These are phyloP conservation scores for Phortica variegata DNA, from an alignment of 1,140 invertebrate species.

Conservation along the genomic window DNA sequence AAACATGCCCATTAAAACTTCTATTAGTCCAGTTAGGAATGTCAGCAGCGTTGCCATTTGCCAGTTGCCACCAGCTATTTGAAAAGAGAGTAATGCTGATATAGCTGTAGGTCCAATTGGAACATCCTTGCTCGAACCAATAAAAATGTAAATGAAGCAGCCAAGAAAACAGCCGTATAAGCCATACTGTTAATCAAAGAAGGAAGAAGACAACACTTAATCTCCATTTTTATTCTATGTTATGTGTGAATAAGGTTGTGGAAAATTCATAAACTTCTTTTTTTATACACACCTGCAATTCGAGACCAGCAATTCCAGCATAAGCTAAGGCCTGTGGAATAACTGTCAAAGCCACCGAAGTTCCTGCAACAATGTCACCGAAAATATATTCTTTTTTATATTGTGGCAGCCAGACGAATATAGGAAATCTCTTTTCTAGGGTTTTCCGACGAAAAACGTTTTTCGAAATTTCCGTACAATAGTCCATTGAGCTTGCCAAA, in stretches of 20 bases:
- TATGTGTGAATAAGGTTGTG: not conserved
- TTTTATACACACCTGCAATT: conserved; percentile 59
- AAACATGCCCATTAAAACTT: conserved; percentile 82
- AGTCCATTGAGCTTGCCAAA: conserved; percentile 8
- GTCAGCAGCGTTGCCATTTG: conserved; percentile 79
- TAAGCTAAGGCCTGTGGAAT: conserved; percentile 83
- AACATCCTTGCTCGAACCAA: conserved; percentile 89
- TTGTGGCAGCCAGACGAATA: conserved; percentile 73
- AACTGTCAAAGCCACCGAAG: conserved; percentile 83
- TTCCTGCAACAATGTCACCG: conserved; percentile 78
- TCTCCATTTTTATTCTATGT: too few species aligned
- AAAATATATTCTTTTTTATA: conserved; percentile 67
- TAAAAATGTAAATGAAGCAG: conserved; percentile 85
- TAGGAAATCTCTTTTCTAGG: conserved; percentile 70
- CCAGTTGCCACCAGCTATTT: conserved; percentile 70
- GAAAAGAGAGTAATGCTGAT: conserved; percentile 77
- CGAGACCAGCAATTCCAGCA: conserved; percentile 78
- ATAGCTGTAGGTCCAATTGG: conserved; percentile 88
- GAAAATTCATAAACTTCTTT: not conserved
- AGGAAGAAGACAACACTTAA: too few species aligned
- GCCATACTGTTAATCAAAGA: conserved; percentile 77
- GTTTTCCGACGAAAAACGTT: conserved; percentile 63
- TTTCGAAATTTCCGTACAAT: conserved; percentile 25
- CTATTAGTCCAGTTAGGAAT: conserved; percentile 78
- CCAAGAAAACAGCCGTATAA: conserved; percentile 90